Evolutionary conservation across 2,113 vertebrate species (phyloP), one percentile per base, ranked within the genome.

Genomic region (Progne subis): DNA sequence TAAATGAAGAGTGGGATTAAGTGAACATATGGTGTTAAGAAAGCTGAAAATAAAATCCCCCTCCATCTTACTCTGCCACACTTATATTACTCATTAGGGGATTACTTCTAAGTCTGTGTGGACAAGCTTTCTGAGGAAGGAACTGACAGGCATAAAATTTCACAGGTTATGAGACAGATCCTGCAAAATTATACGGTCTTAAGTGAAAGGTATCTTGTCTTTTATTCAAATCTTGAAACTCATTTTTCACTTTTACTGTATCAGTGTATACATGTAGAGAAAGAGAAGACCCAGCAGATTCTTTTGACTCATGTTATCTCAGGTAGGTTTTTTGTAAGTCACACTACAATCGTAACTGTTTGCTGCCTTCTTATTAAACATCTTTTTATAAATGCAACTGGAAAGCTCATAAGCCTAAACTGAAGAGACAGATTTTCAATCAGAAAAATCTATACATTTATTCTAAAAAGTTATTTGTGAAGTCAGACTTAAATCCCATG

Each of bases 1-100:
- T 93, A 90, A 93, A 93, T 49, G 78, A 96, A 93, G 90, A 95
- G 75, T 70, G 55, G 90, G 93, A 96, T 93, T 94, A 97, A 88
- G 47, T 60, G 90, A 96, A 93, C 88, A 88, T 94, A 94, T 64
- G 90, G 87, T 90, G 75, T 88, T 94, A 96, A 96, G 94, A 94
- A 96, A 94, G 85, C 82, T 88, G 95, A 88, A 90, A 95, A 94
- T 94, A 91, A 96, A 96, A 95, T 89, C 94, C 65, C 46, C 43
- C 69, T 92, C 53, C 77, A 84, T 94, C 88, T 92, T 86, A 82
- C 64, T 86, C 81, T 72, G 77, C 65, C 77, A 72, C 28, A 71
- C 28, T 92, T 85, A 70, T 14, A 93, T 90, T 94, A 71, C 90
- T 93, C 92, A 83, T 95, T 96, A 90, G 79, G 64, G 85, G 82